These are phyloP conservation scores for Campoletis raptor DNA, from an alignment of 2,888 invertebrate genomes.

Conservation along the genomic window DNA sequence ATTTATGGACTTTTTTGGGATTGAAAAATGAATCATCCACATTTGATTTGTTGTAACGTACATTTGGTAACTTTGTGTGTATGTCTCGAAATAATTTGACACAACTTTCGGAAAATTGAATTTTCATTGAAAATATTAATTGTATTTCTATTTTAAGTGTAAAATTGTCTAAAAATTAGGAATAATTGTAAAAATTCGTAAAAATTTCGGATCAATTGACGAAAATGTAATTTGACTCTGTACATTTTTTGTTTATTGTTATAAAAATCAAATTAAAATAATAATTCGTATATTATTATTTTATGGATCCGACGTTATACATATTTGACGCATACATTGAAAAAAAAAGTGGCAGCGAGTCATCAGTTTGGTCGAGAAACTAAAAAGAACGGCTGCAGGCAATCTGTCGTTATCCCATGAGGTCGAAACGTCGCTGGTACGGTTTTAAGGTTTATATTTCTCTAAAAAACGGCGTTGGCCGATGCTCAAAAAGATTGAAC, in stretches of 20 bases:
- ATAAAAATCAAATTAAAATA: background rate
- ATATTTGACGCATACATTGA: background rate
- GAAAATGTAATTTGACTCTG: background rate
- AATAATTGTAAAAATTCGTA: background rate
- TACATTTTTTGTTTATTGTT: background rate
- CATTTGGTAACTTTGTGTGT: background rate
- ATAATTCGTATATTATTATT: background rate
- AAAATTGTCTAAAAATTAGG: background rate
- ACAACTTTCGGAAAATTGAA: background rate
- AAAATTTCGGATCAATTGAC: background rate
- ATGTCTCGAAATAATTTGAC: background rate
- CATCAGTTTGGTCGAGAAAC: conserved; percentile 77
- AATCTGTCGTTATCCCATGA: conserved; percentile 75
- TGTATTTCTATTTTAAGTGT: background rate
- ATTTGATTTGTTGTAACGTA: background rate
- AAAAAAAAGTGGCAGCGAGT: conserved; percentile 74
- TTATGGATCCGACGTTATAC: background rate
- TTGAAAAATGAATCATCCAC: background rate
- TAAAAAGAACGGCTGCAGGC: conserved; percentile 71
- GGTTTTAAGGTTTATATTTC: background rate
- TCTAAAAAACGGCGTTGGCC: conserved; percentile 11
- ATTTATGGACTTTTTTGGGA: background rate
- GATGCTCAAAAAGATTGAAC: background rate
- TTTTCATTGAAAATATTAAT: background rate
- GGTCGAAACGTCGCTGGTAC: conserved; percentile 28